These are phyloP conservation scores for Anthophora plumipes DNA, from an alignment of 2,888 invertebrate genomes.

Conservation along the genomic window DNA sequence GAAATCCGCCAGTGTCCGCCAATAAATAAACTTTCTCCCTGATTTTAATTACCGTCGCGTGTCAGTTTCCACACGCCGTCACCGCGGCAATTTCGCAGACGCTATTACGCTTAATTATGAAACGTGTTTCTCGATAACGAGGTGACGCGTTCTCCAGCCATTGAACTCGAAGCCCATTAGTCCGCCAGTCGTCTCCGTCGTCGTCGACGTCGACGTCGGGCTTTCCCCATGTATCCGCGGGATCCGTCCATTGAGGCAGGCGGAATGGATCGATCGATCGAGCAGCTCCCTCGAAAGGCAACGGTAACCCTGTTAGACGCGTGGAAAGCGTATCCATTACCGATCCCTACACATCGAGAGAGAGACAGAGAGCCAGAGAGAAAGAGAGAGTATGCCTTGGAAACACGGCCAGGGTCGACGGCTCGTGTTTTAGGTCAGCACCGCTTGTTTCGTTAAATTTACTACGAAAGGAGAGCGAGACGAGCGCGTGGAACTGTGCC, in stretches of 20 bases:
- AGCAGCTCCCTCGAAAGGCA: conserved; percentile 41
- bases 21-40: not conserved
- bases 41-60: conserved; percentile 24
- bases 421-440: conserved; percentile 52
- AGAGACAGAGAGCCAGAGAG: no score
- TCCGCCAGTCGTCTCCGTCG: conserved; percentile 3
- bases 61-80: conserved; percentile 15
- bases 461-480: conserved; percentile 33
- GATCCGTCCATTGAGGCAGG: conserved; percentile 26
- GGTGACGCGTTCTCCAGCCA: conserved; percentile 50
- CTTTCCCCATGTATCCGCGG: not conserved
- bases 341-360: conserved; percentile 35
- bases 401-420: conserved; percentile 64
- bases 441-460: conserved; percentile 43
- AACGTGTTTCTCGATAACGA: conserved; percentile 62
- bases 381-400: conserved; percentile 27
- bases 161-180: conserved; percentile 52
- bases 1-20: not conserved
- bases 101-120: conserved; percentile 54
- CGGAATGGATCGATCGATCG: conserved; percentile 40
- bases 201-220: not conserved
- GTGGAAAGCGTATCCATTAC: conserved; percentile 56
- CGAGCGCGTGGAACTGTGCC: conserved; percentile 30
- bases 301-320: conserved; percentile 54
- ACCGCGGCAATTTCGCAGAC: conserved; percentile 37